phyloP scores from a whole-genome alignment of 2,888 invertebrate genomes.

The Sarcophaga carnaria region DNA sequence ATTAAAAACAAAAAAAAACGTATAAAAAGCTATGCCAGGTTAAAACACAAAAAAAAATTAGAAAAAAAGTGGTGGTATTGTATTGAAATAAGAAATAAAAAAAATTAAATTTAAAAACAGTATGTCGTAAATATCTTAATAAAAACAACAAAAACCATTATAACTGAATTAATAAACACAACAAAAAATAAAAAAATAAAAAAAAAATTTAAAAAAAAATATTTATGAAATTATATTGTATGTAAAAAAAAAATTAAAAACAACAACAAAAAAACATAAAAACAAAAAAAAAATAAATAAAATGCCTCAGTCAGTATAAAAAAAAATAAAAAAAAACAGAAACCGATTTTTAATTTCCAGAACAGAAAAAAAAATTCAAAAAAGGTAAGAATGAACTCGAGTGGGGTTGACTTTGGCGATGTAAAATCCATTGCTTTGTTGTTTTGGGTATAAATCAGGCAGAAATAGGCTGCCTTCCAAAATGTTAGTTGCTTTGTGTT shows the following conservation, averaged over 20 bases:
- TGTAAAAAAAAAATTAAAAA: slow-evolving; percentile 62
- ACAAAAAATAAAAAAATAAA: slow-evolving; percentile 7
- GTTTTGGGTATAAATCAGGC: no score
- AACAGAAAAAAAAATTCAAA: no score
- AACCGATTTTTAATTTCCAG: not conserved
- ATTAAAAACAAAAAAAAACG: not conserved
- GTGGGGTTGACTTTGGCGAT: no score
- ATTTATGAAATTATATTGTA: slow-evolving; percentile 72
- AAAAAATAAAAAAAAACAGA: slow-evolving; percentile 67
- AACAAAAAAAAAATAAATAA: slow-evolving; percentile 74
- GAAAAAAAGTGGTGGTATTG: slow-evolving; percentile 35
- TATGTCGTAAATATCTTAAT: slow-evolving; percentile 53
- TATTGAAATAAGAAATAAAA: slow-evolving; percentile 41
- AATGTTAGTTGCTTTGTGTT: no score
- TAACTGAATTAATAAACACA: slow-evolving; percentile 47
- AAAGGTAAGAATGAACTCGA: no score
- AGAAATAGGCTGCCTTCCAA: no score
- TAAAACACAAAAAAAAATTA: not conserved
- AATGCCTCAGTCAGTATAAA: slow-evolving; percentile 83
- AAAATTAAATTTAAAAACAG: slow-evolving; percentile 4
- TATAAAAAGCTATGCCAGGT: not conserved
- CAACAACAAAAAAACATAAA: slow-evolving; percentile 70
- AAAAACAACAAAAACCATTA: slow-evolving; percentile 34
- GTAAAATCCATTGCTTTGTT: no score
- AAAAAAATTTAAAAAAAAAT: slow-evolving; percentile 65